Evolutionary conservation across 2,797 vertebrate species (phyloP), one percentile per base, ranked within the genome.

Genomic region (Enteromius afrohamiltoni): DNA sequence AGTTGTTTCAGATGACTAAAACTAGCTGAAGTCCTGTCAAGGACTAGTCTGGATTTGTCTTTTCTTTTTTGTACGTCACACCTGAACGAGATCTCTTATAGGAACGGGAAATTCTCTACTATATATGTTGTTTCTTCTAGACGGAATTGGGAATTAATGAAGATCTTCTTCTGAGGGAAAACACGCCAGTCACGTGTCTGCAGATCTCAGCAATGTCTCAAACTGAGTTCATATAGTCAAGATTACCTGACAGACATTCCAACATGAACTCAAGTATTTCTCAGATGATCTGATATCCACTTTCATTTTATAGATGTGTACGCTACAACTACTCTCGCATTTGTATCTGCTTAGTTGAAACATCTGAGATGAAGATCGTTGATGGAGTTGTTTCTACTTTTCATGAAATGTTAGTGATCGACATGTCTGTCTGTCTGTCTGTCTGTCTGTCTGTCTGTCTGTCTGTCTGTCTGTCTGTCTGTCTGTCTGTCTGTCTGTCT

Each of bases 11-110:
- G 1, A 16, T 79, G 45, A 79, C 17, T 65, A 78, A 64, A 64
- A 78, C 45, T 31, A 67, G 26, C 23, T 29, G 53, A 77, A 77
- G 55, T 62, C 34, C n/a, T 60, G 55, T 51, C 5, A 73, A 73
- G 47, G 70, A 74, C 47, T 34, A 21, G 26, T 14, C 34, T 42
- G 74, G 31, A 42, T 60, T 42, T 26, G 19, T 14, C 13, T 19
- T 4, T 42, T 40, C 1, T 13, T 31, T 10, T 31, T 7, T 40
- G 11, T 19, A 45, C 23, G 40, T 62, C 55, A 62, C 37, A 77
- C n/a, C 55, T 77, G 75, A 58, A 13, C 58, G 29, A 26, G 49
- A 37, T 75, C 49, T 3, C 11, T 10, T 8, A 11, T 40, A 40
- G 73, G 19, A 40, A n/a, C n/a, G 31, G 19, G 37, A 55, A 40